phyloP scores from a whole-genome alignment of 2,797 vertebrate species.

The Luscinia luscinia region DNA sequence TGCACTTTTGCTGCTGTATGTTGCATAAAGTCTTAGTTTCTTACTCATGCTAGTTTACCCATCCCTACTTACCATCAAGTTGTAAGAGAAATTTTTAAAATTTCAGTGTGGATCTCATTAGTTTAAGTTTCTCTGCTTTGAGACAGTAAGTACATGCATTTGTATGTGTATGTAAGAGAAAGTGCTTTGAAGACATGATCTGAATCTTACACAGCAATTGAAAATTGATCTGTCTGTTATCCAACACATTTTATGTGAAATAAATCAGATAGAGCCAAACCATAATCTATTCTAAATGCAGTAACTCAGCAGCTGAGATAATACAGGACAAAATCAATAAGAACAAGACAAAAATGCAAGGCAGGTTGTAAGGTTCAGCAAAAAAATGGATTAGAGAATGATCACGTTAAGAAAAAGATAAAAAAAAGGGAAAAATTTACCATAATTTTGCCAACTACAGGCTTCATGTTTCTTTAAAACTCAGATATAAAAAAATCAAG shows the following conservation, averaged over 20 bases:
- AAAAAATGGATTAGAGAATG: conserved; percentile 26
- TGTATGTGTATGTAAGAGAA: not conserved
- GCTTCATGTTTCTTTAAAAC: not conserved
- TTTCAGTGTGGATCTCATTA: not conserved
- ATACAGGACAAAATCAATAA: conserved; percentile 27
- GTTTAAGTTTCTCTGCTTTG: not conserved
- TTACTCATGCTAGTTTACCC: not conserved
- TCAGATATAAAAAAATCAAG: not conserved
- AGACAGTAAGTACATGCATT: not conserved
- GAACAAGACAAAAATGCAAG: conserved; percentile 45
- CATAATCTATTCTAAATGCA: conserved; percentile 41
- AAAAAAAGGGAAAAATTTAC: not conserved
- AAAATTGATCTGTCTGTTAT: conserved; percentile 28
- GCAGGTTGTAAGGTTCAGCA: conserved; percentile 1
- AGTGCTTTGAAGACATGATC: not conserved
- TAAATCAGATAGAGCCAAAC: conserved; percentile 33
- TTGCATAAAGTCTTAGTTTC: not conserved
- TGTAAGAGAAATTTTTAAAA: not conserved
- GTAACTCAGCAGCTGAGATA: not conserved
- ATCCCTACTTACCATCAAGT: not conserved
- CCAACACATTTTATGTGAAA: conserved; percentile 2
- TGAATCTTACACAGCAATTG: not conserved
- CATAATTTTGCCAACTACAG: not conserved
- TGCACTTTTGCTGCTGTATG: not conserved
- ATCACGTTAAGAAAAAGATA: not conserved